phyloP scores from a whole-genome alignment of 2,797 vertebrate genomes.

The Dendrocincla fuliginosa region DNA sequence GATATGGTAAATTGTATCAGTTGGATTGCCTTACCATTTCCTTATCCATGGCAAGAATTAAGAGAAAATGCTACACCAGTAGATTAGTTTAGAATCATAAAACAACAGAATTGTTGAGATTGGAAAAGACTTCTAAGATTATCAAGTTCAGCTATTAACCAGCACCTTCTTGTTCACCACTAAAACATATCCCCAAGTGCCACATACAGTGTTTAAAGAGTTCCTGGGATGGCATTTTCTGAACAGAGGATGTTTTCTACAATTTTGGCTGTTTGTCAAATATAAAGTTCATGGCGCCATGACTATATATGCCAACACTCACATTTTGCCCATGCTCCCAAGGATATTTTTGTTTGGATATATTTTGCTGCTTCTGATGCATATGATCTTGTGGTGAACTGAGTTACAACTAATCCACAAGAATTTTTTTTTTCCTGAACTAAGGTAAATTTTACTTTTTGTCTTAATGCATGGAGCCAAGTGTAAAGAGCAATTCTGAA shows the following conservation, averaged over 20 bases:
- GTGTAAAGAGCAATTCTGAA: background rate
- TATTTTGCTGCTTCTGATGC: background rate
- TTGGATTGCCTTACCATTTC: background rate
- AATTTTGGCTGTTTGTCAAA: background rate
- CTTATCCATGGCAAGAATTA: background rate
- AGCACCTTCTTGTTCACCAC: background rate
- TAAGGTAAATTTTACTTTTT: background rate
- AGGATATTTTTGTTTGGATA: background rate
- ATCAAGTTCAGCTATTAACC: background rate
- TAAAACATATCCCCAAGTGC: background rate
- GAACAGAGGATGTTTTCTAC: background rate
- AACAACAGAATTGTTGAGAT: accelerated
- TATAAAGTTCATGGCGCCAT: accelerated
- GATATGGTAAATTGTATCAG: background rate
- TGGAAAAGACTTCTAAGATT: background rate
- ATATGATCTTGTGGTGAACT: background rate
- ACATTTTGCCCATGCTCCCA: accelerated
- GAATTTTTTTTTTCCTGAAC: background rate
- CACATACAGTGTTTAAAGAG: background rate
- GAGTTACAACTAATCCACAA: background rate
- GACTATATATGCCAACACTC: accelerated
- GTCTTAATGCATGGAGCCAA: background rate
- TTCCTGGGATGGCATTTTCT: background rate
- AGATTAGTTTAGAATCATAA: background rate
- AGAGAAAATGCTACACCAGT: background rate